Evolutionary conservation across 1,140 invertebrate species (phyloP).

Genomic region (Conopomorpha cramerella): DNA sequence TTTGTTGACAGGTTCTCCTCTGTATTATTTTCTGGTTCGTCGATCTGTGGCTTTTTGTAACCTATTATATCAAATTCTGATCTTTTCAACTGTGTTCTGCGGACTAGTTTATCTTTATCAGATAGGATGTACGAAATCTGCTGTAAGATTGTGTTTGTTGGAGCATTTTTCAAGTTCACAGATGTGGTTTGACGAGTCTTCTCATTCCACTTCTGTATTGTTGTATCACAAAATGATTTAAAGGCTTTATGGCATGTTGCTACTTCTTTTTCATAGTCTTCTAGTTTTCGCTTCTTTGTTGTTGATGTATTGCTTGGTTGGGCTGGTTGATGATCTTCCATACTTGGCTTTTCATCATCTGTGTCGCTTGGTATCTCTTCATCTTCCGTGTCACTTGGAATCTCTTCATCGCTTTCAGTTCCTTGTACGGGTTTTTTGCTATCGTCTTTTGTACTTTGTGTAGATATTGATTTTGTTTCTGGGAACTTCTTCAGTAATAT

Average conservation of each 20-base stretch:
- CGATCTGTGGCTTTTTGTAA: conserved; percentile 28
- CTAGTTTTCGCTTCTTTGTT: conserved; percentile 68
- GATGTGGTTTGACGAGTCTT: conserved; percentile 76
- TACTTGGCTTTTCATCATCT: conserved; percentile 23
- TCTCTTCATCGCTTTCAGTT: conserved; percentile 62
- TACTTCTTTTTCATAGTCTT: conserved; percentile 68
- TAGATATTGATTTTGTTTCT: conserved; percentile 64
- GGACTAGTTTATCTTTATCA: conserved; percentile 77
- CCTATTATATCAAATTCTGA: conserved; percentile 77
- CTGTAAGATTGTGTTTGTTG: conserved; percentile 77
- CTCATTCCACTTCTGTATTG: conserved; percentile 92
- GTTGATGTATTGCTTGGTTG: conserved; percentile 4
- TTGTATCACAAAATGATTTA: conserved; percentile 72
- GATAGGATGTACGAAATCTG: conserved; percentile 86
- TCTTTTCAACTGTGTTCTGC: conserved; percentile 80
- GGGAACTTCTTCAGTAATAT: conserved; percentile 66
- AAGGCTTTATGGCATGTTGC: conserved; percentile 68
- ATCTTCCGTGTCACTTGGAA: conserved; percentile 61
- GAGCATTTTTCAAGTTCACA: conserved; percentile 64
- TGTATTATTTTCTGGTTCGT: conserved; percentile 28
- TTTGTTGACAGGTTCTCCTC: conserved; percentile 21
- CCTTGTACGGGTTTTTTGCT: conserved; percentile 13
- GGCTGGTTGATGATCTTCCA: no score
- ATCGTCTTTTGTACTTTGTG: no score
- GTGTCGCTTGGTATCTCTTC: conserved; percentile 50